Conservation (phyloP, 2,797 vertebrate genomes). For the Microcaecilia unicolor region DNA sequence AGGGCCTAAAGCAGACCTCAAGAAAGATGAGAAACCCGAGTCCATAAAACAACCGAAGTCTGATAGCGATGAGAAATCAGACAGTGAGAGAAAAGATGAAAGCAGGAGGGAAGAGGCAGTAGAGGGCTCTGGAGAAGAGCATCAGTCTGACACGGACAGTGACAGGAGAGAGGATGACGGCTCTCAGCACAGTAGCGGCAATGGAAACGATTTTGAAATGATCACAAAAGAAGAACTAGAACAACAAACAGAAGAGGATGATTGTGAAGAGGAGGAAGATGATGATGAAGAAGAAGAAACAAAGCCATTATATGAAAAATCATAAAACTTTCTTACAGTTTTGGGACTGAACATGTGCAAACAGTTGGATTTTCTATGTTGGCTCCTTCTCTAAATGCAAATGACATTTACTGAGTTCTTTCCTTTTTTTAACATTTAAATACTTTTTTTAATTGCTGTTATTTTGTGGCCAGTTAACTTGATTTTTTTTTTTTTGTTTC, state of each 20-base stretch:
- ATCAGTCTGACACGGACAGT: conserved; percentile 89
- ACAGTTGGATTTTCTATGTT: conserved; percentile 68
- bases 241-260: conserved; percentile 88
- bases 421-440: conserved; percentile 32
- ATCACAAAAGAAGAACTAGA: conserved; percentile 98
- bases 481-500: conserved; percentile 43
- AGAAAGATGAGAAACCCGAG: conserved; percentile 75
- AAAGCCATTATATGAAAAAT: conserved; percentile 69
- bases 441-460: conserved; percentile 42
- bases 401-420: conserved; percentile 41
- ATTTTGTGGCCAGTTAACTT: no score
- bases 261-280: conserved; percentile 65
- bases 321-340: conserved; percentile 62
- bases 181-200: conserved; percentile 96
- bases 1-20: conserved; percentile 75
- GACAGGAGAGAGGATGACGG: conserved; percentile 90
- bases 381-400: no score
- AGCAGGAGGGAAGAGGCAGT: conserved; percentile 46
- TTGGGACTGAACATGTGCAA: conserved; percentile 52
- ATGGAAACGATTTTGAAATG: conserved; percentile 98
- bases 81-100: conserved; percentile 84
- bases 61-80: conserved; percentile 87
- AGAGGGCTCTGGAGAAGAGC: conserved; percentile 61
- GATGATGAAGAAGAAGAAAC: conserved; percentile 47
- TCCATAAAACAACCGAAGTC: conserved; percentile 74